A percentile compares a stretch with the other conserved stretches of the same genome.
phyloP scores from a whole-genome alignment of 2,113 vertebrate species.

The Nothocercus julius region DNA sequence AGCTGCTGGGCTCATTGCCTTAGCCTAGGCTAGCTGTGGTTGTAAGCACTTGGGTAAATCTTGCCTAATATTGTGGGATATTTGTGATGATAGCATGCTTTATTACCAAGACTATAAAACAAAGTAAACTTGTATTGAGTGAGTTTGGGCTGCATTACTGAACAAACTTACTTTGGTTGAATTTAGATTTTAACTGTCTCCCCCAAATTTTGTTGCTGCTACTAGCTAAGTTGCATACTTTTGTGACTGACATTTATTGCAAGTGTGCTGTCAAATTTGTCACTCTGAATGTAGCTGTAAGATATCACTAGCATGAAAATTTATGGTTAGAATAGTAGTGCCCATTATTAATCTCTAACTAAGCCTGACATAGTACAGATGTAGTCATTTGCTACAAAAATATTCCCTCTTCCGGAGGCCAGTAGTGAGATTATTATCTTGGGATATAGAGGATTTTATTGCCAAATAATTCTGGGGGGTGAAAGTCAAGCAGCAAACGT shows the following conservation, averaged over 20 bases:
- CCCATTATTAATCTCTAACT: background rate
- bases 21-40: background rate
- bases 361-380: background rate
- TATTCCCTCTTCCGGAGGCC: background rate
- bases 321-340: background rate
- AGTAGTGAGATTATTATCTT: slow-evolving; percentile 12
- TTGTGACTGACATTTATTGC: background rate
- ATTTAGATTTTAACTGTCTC: background rate
- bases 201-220: background rate
- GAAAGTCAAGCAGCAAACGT: background rate
- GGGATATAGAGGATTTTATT: background rate
- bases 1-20: background rate
- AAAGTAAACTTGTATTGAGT: background rate
- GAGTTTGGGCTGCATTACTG: background rate
- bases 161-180: background rate
- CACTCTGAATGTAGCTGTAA: background rate
- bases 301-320: background rate
- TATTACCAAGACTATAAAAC: background rate
- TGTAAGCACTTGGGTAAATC: background rate
- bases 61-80: background rate
- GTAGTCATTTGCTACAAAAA: background rate
- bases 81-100: background rate
- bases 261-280: background rate
- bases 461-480: background rate
- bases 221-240: background rate